These are phyloP conservation scores for Alethe diademata DNA, from an alignment of 2,113 vertebrate species.

Conservation along the genomic window DNA sequence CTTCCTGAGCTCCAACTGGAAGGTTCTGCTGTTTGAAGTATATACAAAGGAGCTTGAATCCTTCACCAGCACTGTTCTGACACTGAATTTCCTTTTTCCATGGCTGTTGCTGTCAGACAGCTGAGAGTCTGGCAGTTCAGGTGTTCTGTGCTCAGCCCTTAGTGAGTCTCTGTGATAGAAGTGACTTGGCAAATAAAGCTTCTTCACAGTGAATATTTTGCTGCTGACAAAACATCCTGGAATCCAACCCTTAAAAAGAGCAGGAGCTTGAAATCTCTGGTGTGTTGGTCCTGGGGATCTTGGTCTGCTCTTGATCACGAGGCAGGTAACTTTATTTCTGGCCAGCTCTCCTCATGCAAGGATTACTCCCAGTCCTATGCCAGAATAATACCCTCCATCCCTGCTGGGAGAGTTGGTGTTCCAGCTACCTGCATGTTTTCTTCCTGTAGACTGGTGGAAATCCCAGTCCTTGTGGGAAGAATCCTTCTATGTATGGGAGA, in stretches of 20 bases:
- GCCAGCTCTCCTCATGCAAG: not conserved
- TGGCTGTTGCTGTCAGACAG: not conserved
- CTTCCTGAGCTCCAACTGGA: not conserved
- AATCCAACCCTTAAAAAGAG: not conserved
- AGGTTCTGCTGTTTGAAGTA: not conserved
- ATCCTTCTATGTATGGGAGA: accelerated
- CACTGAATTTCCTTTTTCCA: not conserved
- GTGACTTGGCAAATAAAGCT: not conserved
- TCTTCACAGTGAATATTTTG: not conserved
- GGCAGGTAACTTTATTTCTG: not conserved
- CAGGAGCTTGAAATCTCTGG: not conserved
- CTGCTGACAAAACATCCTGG: not conserved
- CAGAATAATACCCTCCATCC: not conserved
- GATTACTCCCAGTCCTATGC: not conserved
- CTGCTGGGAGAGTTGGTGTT: not conserved
- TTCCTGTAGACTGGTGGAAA: not conserved
- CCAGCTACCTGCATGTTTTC: not conserved
- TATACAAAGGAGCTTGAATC: not conserved
- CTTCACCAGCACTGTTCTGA: not conserved
- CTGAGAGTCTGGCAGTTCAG: not conserved
- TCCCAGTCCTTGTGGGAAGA: not conserved
- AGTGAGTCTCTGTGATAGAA: not conserved
- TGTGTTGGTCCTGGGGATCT: not conserved
- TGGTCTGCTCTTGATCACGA: not conserved
- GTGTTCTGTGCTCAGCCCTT: not conserved